Evolutionary conservation across 2,888 invertebrate species (phyloP), one percentile per base, ranked within the genome.

Genomic region (Cybosia mesomella): DNA sequence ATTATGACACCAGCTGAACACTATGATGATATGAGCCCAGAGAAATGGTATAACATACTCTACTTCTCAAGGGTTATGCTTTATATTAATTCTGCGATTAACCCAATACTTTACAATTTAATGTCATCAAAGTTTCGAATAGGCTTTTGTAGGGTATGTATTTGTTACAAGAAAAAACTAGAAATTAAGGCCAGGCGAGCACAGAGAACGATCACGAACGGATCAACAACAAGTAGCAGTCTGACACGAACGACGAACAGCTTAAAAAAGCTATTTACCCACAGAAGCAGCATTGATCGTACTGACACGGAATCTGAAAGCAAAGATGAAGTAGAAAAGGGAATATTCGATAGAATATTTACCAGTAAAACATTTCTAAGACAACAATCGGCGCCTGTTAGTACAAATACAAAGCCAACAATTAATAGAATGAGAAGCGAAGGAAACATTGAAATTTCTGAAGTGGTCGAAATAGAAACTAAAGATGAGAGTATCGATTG

Each of bases 121-220:
- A 98, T 98, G 97, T 98, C 98, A 57, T 98, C 98, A 3, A 98
- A 98, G 92, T 98, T 98, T 87, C 96, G 98, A 3, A 96, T 96
- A 67, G 98, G 98, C 0, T 98, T 98, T 83, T 95, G 97, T 67
- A 96, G 95, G 83, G 95, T 97, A 0, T 97, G 96, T 83, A 95
- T 96, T 57, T 94, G 96, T 77, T 95, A 94, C 68, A 95, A 92
- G 68, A 92, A 92, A 64, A 91, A 91, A n/a, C 82, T 86, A 21
- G 90, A 89, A 58, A 84, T 91, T 55, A 93, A 93, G 68, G 92
- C 94, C 67, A 92, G 94, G 73, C 86, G 93, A 73, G 90, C 85
- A 5, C 89, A 90, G 54, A 89, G 95, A 71, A 96, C 96, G 1
- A 92, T 95, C 21, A 96, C 96, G 32, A 96, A 96, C 36, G 96